Evolutionary conservation across 2,888 invertebrate genomes (phyloP), one percentile per base, ranked within the genome.

Genomic region (Amaurobius ferox): DNA sequence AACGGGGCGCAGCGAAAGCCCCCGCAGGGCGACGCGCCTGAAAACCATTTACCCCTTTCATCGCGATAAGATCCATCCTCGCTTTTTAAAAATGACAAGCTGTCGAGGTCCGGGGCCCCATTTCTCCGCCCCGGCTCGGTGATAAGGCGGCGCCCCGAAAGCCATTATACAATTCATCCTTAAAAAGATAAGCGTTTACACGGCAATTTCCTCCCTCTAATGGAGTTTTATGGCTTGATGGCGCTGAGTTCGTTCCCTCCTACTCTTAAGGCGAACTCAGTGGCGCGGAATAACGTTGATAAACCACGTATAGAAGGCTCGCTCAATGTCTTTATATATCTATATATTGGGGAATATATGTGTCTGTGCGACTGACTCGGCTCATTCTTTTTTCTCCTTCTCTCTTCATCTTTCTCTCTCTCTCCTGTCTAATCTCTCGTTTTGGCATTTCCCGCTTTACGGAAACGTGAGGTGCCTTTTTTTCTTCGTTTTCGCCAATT

Each of bases 181-280:
- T 81, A 80, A 87, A 80, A 87, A 81, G 87, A 87, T 87, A 87
- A 87, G 87, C 55, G 87, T 87, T 87, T 87, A 87, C 81, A 81
- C 87, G 87, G 87, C 87, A 87, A 87, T 87, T 87, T 87, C 87
- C 87, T 87, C 80, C 55, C 66, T 81, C 87, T 87, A 87, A 87
- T 87, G 81, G 87, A 81, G 87, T 87, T 81, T 77, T 77, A 81
- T 77, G 80, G 71, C 71, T 74, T 74, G 85, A 79, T 71, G 74
- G 76, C 71, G 74, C 79, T 35, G 32, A 13, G 40, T 39, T 26
- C 39, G 28, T 73, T 28, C 62, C 70, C 48, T 73, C 35, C 29
- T 40, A 39, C 68, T 35, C 39, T 9, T 29, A 62, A 30, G 61
- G 62, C 62, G 66, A 62, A 61, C 68, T 74, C 73, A 80, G 61